Conservation (phyloP, 2,888 invertebrate species). For the Platycheirus rosarum region DNA sequence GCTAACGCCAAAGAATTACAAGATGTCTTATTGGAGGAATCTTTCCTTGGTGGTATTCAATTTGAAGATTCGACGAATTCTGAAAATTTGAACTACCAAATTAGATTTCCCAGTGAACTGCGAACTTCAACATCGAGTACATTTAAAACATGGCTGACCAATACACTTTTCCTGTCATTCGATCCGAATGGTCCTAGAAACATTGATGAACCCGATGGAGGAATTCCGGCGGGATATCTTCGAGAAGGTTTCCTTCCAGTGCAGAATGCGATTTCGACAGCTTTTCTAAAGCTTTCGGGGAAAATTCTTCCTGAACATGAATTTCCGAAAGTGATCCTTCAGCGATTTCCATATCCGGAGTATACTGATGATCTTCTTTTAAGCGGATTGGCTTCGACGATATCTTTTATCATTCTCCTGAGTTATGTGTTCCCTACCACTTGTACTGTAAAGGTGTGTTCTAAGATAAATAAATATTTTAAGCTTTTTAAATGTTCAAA, state of each 20-base stretch:
- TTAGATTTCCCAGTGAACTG: constrained; percentile 87
- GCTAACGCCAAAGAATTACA: constrained; percentile 73
- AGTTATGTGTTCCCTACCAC: constrained; percentile 92
- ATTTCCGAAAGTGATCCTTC: constrained; percentile 78
- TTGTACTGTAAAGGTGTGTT: constrained; percentile 87
- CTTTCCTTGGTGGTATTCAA: constrained; percentile 84
- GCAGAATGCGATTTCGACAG: constrained; percentile 85
- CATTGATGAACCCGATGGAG: constrained; percentile 83
- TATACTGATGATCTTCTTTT: constrained; percentile 88
- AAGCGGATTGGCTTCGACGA: constrained; percentile 85
- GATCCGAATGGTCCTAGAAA: constrained; percentile 87
- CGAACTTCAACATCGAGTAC: constrained; percentile 79
- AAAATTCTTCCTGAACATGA: background rate
- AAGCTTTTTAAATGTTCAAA: no score
- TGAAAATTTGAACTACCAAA: constrained; percentile 83
- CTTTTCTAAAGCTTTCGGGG: constrained; percentile 78
- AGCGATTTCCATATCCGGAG: constrained; percentile 89
- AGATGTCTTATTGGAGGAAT: constrained; percentile 51
- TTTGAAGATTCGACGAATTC: constrained; percentile 84
- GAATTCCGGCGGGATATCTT: constrained; percentile 85
- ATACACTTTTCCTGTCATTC: constrained; percentile 86
- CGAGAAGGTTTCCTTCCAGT: constrained; percentile 87
- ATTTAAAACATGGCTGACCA: constrained; percentile 86
- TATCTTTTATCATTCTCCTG: constrained; percentile 90
- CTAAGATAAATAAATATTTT: constrained; percentile 11